Conservation (phyloP, 2,113 vertebrate genomes). For the Phycodurus eques region DNA sequence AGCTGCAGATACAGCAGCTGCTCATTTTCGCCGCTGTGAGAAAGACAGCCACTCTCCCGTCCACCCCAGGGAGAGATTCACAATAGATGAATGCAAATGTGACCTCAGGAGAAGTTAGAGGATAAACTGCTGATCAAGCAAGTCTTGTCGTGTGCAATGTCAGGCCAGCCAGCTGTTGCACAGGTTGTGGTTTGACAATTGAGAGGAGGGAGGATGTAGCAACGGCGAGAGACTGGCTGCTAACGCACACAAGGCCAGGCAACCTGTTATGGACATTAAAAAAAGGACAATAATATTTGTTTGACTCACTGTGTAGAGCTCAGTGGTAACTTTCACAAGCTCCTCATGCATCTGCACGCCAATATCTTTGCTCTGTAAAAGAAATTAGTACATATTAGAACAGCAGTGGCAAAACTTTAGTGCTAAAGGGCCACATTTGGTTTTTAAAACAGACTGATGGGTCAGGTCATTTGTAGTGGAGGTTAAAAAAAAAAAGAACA, state of each 20-base stretch:
- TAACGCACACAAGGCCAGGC: not conserved
- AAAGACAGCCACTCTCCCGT: slow-evolving; percentile 42
- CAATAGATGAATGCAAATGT: slow-evolving; percentile 45
- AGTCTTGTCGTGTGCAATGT: slow-evolving; percentile 38
- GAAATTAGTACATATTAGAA: slow-evolving; percentile 9
- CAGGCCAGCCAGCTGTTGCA: slow-evolving; percentile 39
- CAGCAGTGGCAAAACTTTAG: not conserved
- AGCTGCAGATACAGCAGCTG: slow-evolving; percentile 23
- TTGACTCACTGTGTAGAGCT: slow-evolving; percentile 93
- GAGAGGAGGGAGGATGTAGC: slow-evolving; percentile 1
- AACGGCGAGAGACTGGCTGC: not conserved
- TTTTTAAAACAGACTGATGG: not conserved
- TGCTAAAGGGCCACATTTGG: not conserved
- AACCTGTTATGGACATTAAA: not conserved
- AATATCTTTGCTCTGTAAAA: slow-evolving; percentile 92
- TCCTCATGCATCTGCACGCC: slow-evolving; percentile 95
- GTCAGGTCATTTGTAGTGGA: too few relatives aligned
- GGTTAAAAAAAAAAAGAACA: too few relatives aligned
- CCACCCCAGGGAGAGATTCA: slow-evolving; percentile 38
- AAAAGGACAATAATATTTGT: slow-evolving; percentile 3
- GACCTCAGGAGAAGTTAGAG: slow-evolving; percentile 42
- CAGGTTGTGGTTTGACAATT: slow-evolving; percentile 24
- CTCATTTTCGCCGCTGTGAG: slow-evolving; percentile 25
- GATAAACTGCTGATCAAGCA: slow-evolving; percentile 52
- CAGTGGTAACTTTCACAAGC: slow-evolving; percentile 91